Base-by-base conservation (phyloP, 2,888 invertebrate species). In the Smittia aterrima region DNA sequence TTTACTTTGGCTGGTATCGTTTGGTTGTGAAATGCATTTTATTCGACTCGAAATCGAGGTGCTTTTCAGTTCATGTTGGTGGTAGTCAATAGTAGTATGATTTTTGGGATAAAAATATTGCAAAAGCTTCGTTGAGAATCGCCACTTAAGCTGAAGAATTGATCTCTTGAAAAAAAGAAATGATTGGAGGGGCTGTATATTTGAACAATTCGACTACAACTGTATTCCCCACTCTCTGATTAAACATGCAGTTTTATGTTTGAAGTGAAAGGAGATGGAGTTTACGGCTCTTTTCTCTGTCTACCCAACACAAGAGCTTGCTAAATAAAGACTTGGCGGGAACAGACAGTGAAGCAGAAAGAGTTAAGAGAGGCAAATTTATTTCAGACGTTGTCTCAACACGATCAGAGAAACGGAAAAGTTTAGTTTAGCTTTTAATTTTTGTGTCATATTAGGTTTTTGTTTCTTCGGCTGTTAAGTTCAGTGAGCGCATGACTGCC, bases 401-500 rank as follows among this genome's bases (percentile, higher is more conserved):
- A 7, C 13, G n/a, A 16, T n/a, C 16, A 20, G 41, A 67, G 25
- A 53, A 47, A 27, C 24, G 25, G 53, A 70, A 32, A 54, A 53
- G 25, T 70, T 70, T 70, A 27, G n/a, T 40, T 72, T 72, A 72
- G 16, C 22, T 38, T 32, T 47, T 47, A 47, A 11, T 62, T 72
- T 58, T 71, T 40, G 72, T 72, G 72, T 72, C 72, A 72, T 72
- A 72, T 72, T 72, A 72, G 62, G 20, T 72, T 53, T 54, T 62
- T 72, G 47, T 54, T 71, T 71, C 62, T 72, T 72, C 24, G 72
- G 18, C 72, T 72, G 72, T 40, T 18, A 32, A 40, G 72, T 41
- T 70, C 40, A 41, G 24, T 27, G 70, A 6, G 47, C 41, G 67
- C 41, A 24, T 20, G 67, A 32, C 32, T 32, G 32, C 32, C 32